Evolutionary conservation across 2,113 vertebrate species (phyloP).

Genomic region (Silurus glanis): DNA sequence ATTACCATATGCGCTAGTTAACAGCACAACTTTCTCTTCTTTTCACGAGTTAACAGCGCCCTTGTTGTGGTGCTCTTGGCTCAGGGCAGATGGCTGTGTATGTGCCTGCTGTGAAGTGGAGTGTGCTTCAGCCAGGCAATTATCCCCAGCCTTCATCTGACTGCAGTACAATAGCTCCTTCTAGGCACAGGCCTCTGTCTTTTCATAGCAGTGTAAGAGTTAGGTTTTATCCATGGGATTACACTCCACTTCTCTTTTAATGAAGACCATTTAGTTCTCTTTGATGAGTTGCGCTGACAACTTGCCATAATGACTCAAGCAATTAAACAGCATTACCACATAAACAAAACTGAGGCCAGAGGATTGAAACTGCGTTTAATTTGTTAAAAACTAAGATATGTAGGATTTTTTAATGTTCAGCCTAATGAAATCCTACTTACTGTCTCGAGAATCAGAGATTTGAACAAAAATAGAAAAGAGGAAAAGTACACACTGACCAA

Average conservation of each 20-base stretch:
- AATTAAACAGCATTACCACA: neutral
- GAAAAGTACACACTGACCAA: neutral
- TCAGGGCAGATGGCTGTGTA: slow-evolving; percentile 12
- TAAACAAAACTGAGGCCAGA: neutral
- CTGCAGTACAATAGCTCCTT: slow-evolving; percentile 37
- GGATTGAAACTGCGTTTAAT: neutral
- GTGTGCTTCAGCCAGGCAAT: slow-evolving; percentile 43
- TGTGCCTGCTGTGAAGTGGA: slow-evolving; percentile 29
- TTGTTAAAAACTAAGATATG: slow-evolving; percentile 3
- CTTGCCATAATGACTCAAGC: slow-evolving; percentile 30
- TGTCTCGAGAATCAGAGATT: neutral
- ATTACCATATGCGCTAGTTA: neutral
- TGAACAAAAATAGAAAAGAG: neutral
- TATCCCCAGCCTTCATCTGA: slow-evolving; percentile 41
- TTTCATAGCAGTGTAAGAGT: slow-evolving; percentile 44
- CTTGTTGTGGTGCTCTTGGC: neutral
- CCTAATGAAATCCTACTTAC: neutral
- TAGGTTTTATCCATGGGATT: slow-evolving; percentile 55
- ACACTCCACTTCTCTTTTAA: slow-evolving; percentile 56
- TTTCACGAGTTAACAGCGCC: neutral
- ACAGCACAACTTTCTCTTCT: neutral
- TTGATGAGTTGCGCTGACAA: slow-evolving; percentile 50
- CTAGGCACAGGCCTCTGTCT: slow-evolving; percentile 12
- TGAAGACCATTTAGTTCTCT: slow-evolving; percentile 45
- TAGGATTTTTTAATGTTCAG: neutral